A percentile compares a stretch with the other conserved stretches of the same genome.
Evolutionary conservation across 2,888 invertebrate genomes (phyloP).

Genomic region (Hirtodrosophila confusa): DNA sequence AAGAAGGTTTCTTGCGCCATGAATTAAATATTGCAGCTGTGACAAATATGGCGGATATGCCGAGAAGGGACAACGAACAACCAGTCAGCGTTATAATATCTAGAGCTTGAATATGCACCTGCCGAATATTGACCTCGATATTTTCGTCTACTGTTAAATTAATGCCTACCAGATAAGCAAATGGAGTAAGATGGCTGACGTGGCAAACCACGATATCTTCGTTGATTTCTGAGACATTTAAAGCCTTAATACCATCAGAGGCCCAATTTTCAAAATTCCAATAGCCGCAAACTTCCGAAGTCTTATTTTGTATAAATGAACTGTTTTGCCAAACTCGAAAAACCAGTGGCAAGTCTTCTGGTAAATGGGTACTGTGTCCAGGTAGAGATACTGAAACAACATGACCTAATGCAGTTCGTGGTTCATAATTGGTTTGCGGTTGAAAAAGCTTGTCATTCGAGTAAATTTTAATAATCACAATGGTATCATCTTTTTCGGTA

Average conservation of each 20-base stretch:
- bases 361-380: conserved; percentile 86
- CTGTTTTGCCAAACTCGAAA: conserved; percentile 32
- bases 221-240: conserved; percentile 77
- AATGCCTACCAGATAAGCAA: conserved; percentile 85
- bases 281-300: conserved; percentile 84
- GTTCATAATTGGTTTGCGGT: conserved; percentile 81
- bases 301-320: neutral
- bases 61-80: conserved; percentile 86
- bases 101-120: conserved; percentile 79
- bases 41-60: conserved; percentile 86
- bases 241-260: conserved; percentile 85
- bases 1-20: conserved; percentile 87
- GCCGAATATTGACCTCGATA: conserved; percentile 17
- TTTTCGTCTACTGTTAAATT: conserved; percentile 46
- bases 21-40: conserved; percentile 86
- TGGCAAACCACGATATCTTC: conserved; percentile 84
- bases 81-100: conserved; percentile 87
- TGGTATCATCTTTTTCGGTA: conserved; percentile 70
- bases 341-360: conserved; percentile 86
- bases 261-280: conserved; percentile 88
- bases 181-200: conserved; percentile 87
- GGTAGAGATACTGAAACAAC: conserved; percentile 87
- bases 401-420: conserved; percentile 82
- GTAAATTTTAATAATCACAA: conserved; percentile 85
- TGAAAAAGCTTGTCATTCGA: conserved; percentile 86